Evolutionary conservation across 2,888 invertebrate species (phyloP), one percentile per base, ranked within the genome.

Genomic region (Eretmocerus hayati): DNA sequence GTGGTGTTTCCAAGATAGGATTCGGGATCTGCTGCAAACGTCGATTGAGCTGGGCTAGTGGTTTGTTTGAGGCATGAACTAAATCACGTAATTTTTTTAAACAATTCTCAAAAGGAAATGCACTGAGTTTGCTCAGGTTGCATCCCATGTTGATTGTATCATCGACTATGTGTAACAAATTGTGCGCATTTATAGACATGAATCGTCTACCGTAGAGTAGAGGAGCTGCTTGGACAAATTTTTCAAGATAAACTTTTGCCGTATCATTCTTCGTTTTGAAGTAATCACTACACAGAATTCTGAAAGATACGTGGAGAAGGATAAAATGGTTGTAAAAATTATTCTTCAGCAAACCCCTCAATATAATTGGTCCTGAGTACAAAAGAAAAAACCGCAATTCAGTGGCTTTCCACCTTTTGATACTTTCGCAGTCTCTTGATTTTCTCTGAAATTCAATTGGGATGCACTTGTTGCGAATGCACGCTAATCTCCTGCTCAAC

Each of bases 401-500:
- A 4, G 38, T 38, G 4, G 46, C 46, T 33, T 46, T 46, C 46
- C 46, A 46, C 5, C 37, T 5, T 5, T 8, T n/a, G 2, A 37
- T 9, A 2, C 21, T 21, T 4, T 9, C 3, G 6, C 19, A 19
- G 9, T 19, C 8, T 20, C 18, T 8, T 19, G 36, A 37, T 11
- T 9, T 30, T 37, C 30, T 23, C 8, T 44, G 36, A n/a, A 44
- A 44, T 6, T 44, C 44, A 2, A 15, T 8, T 5, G 44, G 44
- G 1, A 44, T 15, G n/a, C n/a, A n/a, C 18, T 37, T 16, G 5
- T 26, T 15, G 19, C 26, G 19, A n/a, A 37, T n/a, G 37, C 30
- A 19, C 26, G 36, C n/a, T 11, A 43, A 5, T 23, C 36, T 35
- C 18, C 3, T 15, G 3, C 4, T 15, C 3, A 36, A 16, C 18